A percentile compares a stretch with the other conserved stretches of the same genome.
These are phyloP conservation scores for Iphiclides podalirius DNA, from an alignment of 2,888 invertebrate species.

Conservation along the genomic window DNA sequence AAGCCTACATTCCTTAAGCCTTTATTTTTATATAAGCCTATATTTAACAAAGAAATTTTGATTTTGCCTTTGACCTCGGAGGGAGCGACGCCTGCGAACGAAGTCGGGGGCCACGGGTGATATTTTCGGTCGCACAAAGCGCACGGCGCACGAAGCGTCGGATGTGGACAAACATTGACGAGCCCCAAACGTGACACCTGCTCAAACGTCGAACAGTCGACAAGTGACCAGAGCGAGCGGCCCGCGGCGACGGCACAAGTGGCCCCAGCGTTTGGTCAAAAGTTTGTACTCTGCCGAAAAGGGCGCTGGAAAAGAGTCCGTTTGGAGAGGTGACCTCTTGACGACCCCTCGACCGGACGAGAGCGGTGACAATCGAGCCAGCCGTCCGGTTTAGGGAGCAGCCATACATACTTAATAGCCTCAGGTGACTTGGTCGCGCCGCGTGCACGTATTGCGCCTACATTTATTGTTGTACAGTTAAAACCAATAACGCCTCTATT, in stretches of 20 bases:
- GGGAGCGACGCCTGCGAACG: no score
- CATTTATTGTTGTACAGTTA: neutral
- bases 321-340: constrained; percentile 35
- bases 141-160: constrained; percentile 5
- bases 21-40: no score
- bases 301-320: no score
- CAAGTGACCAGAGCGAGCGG: constrained; percentile 30
- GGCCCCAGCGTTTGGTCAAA: constrained; percentile 29
- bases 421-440: constrained; percentile 15
- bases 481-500: no score
- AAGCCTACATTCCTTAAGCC: no score
- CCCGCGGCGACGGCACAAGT: neutral
- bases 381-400: constrained; percentile 33
- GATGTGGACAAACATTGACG: constrained; percentile 32
- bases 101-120: no score
- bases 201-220: constrained; percentile 40
- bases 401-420: constrained; percentile 19
- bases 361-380: constrained; percentile 34
- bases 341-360: constrained; percentile 41
- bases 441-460: neutral
- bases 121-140: no score
- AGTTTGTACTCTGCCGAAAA: constrained; percentile 8
- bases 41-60: no score
- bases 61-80: no score
- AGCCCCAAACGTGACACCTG: constrained; percentile 34